Evolutionary conservation across 2,888 invertebrate genomes (phyloP), one percentile per base, ranked within the genome.

Genomic region (Caenorhabditis sp.): DNA sequence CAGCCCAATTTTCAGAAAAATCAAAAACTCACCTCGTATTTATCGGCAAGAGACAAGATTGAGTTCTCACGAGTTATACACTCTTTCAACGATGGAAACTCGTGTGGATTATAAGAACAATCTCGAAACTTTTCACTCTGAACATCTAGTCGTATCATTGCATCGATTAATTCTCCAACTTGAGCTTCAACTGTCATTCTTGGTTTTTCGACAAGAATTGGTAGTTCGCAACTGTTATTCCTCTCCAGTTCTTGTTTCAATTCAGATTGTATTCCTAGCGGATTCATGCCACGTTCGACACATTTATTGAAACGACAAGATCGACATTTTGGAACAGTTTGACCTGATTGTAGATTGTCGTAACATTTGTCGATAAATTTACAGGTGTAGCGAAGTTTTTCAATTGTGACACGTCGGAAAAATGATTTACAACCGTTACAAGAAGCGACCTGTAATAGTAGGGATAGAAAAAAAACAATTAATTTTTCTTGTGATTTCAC

Each of bases 391-490:
- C 14, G 12, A 23, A 72, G 50, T 21, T 66, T 66, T 60, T 66
- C 66, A 21, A 59, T 66, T 26, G 66, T 72, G 1, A 72, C 69
- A 6, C 69, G 19, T 1, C 69, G 65, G 54, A 69, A 66, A 31
- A 66, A 66, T 0, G 66, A 66, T 27, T 66, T 66, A 19, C 66
- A 66, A 50, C 66, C 66, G 36, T 66, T 66, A 23, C 66, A 66
- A 19, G 66, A 66, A 17, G 66, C 54, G 31, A 31, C 31, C 31
- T 31, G 31, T 4, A 31, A 6, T 57, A 55, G n/a, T n/a, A n/a
- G n/a, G n/a, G n/a, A n/a, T n/a, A n/a, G n/a, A n/a, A n/a, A n/a
- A n/a, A n/a, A n/a, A n/a, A n/a, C n/a, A n/a, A n/a, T n/a, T n/a
- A n/a, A n/a, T n/a, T n/a, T n/a, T n/a, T n/a, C n/a, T n/a, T n/a